Evolutionary conservation across 2,797 vertebrate species (phyloP), one percentile per base, ranked within the genome.

Genomic region (Fringilla coelebs): DNA sequence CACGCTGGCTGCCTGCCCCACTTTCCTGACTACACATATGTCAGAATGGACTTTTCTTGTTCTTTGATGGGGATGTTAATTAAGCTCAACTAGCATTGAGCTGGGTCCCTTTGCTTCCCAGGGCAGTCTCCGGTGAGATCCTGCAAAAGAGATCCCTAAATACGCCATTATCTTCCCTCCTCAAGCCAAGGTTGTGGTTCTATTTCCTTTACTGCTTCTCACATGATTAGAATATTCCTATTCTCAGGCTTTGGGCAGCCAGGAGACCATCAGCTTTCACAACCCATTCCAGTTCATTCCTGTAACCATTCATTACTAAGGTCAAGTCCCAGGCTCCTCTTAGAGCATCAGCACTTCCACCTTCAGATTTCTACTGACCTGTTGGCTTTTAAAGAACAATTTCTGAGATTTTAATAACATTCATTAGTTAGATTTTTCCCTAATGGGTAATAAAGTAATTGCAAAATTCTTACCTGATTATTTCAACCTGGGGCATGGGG

Each of bases 1-100:
- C n/a, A 10, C 0, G 0, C 46, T 66, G 51, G 11, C 65, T 5
- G 2, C 20, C 65, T 77, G 65, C 24, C 40, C 25, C n/a, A 1
- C 34, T 58, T 70, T n/a, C 14, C 67, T 5, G 2, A 43, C 22
- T 49, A 10, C 48, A 40, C 10, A 6, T 1, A 0, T 29, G 34
- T n/a, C 54, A 61, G 46, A 79, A 38, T 34, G 66, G 48, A 17
- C 46, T 55, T 49, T 8, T 51, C 16, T 24, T 61, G 29, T 58
- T 51, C 48, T 67, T n/a, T 63, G 46, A 49, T 1, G 1, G 31
- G 19, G 28, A 14, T 61, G 20, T 75, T 58, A 19, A 0, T 79
- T 51, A 48, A 52, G 24, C 41, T 40, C 54, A 48, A 0, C 40
- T 10, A 46, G 48, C 54, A 40, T 5, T 55, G 28, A 43, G 41